Percentiles rank a stretch among this genome's conserved stretches.
phyloP scores from a whole-genome alignment of 2,113 vertebrate genomes.

The Narcine bancroftii region DNA sequence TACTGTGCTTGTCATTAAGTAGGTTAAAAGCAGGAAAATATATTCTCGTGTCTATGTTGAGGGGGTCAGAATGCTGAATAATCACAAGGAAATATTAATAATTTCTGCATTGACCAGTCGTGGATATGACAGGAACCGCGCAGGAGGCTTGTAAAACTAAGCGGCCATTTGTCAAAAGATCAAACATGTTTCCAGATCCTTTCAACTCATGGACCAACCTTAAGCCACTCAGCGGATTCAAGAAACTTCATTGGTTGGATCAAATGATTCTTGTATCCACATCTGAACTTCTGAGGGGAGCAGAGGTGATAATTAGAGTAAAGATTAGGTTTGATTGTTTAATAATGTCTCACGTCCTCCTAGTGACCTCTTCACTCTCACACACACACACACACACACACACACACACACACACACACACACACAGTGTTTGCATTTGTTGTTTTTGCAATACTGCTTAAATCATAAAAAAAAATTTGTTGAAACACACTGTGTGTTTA shows the following conservation, averaged over 20 bases:
- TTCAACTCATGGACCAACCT: neutral
- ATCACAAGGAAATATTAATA: neutral
- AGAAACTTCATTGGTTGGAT: neutral
- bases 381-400: no score
- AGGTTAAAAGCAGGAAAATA: neutral
- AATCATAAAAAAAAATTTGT: no score
- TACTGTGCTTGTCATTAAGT: slow-evolving; percentile 39
- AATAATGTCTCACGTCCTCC: neutral
- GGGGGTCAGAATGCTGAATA: neutral
- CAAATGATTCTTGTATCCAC: neutral
- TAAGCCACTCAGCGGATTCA: neutral
- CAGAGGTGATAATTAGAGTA: neutral
- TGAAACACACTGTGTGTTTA: no score
- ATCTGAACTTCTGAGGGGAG: neutral
- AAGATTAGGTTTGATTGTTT: neutral
- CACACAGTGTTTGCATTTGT: no score
- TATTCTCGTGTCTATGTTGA: neutral
- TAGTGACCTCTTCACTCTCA: no score
- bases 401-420: no score
- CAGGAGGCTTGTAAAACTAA: neutral
- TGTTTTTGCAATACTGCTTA: no score
- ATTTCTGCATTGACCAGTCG: neutral
- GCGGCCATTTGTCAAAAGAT: neutral
- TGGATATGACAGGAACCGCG: neutral
- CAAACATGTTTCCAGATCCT: neutral